phyloP scores from a whole-genome alignment of 2,797 vertebrate genomes.

The Fratercula arctica region DNA sequence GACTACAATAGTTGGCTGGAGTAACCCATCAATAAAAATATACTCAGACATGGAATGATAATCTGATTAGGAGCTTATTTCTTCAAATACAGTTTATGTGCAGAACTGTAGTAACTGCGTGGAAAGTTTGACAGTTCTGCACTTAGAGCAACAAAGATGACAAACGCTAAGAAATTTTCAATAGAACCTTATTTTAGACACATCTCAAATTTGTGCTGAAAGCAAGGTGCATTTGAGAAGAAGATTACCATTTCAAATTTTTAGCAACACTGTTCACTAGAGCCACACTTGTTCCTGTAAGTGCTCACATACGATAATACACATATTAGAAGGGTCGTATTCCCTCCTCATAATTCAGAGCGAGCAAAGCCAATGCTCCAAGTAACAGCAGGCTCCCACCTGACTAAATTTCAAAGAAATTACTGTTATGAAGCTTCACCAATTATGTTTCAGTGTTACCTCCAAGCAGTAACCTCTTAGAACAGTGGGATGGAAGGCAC shows the following conservation, averaged over 20 bases:
- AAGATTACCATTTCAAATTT: not conserved
- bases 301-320: not conserved
- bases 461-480: not conserved
- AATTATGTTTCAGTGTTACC: not conserved
- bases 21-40: not conserved
- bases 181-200: not conserved
- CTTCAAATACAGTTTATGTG: not conserved
- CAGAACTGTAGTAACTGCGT: not conserved
- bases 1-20: not conserved
- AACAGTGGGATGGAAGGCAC: not conserved
- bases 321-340: not conserved
- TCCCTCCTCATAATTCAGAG: not conserved
- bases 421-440: not conserved
- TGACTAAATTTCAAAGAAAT: not conserved
- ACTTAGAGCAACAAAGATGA: not conserved
- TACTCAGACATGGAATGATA: not conserved
- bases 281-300: not conserved
- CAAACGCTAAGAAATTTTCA: not conserved
- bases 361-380: not conserved
- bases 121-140: not conserved
- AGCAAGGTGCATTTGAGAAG: not conserved
- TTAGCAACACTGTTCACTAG: not conserved
- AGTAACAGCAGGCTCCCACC: not conserved
- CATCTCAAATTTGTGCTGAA: not conserved
- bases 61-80: not conserved